These are phyloP conservation scores for Dasysyrphus albostriatus DNA, from an alignment of 2,888 invertebrate species.

Conservation along the genomic window DNA sequence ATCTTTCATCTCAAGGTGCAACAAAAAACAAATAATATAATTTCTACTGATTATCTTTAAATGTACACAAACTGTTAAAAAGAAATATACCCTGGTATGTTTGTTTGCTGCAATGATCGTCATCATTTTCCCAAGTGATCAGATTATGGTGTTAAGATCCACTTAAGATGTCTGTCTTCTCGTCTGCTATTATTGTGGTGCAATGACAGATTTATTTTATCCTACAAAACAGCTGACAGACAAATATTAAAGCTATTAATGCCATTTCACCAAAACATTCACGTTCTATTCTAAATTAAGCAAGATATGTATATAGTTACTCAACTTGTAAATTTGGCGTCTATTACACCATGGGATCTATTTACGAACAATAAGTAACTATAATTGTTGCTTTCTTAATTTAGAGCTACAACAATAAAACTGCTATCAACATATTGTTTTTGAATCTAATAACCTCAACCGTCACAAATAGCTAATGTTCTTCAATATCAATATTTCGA, in stretches of 20 bases:
- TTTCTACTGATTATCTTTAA: slow-evolving; percentile 7
- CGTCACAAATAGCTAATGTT: slow-evolving; percentile 49
- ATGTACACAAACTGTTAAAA: neutral
- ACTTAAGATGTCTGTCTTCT: slow-evolving; percentile 36
- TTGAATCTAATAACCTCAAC: slow-evolving; percentile 60
- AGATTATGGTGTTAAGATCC: neutral
- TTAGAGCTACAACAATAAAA: slow-evolving; percentile 23
- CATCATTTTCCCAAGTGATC: neutral
- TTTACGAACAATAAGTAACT: slow-evolving; percentile 27
- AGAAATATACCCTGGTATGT: neutral
- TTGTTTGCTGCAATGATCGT: slow-evolving; percentile 19
- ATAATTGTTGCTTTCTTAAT: slow-evolving; percentile 42
- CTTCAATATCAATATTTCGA: slow-evolving; percentile 64
- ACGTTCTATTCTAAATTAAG: slow-evolving; percentile 7
- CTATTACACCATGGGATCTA: slow-evolving; percentile 15
- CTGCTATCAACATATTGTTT: neutral
- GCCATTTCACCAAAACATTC: neutral
- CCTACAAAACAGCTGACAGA: slow-evolving; percentile 16
- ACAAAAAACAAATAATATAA: neutral
- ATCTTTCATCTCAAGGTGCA: slow-evolving; percentile 46
- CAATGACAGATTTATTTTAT: slow-evolving; percentile 35
- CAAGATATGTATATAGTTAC: neutral
- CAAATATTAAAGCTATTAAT: slow-evolving; percentile 13
- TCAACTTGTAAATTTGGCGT: neutral
- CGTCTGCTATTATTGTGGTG: neutral